Base-by-base conservation (phyloP, 2,888 invertebrate genomes). In the Trisateles emortualis region DNA sequence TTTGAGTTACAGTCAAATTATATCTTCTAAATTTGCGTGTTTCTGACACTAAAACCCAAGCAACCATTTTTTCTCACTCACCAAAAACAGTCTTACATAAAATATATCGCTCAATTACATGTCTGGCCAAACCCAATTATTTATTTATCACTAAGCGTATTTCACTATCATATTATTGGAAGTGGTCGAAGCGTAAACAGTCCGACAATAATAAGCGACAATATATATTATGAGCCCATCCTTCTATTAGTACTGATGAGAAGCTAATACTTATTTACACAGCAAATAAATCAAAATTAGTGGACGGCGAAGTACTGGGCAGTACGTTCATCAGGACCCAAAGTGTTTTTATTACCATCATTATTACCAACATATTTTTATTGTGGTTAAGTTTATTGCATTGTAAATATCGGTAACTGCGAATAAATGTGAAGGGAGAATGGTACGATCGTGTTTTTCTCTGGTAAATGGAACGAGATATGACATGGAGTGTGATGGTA, bases 251-350 rank as follows among this genome's bases (percentile, higher is more conserved):
- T 56, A 44, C 44, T 55, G 64, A 72, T 68, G 68, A 67, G 72
- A 63, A 69, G 55, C 70, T 78, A 75, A 81, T 77, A 73, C 74
- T 62, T 78, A 78, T 78, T 76, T 75, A 83, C 66, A 72, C 58
- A 67, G 63, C 61, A 71, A 73, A 75, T 77, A 76, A 73, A 80
- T 76, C 73, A 76, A 73, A 80, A 77, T 80, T 79, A 73, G 68
- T 58, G 33, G 54, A 39, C 51, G 52, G 59, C 55, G 58, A 73
- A 75, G 59, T 56, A 72, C 56, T 64, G 36, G 60, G 65, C 47
- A 64, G 64, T 69, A 58, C 62, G 63, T 68, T 67, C 68, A 71
- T 76, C 72, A 74, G 73, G 64, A 44, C 46, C 74, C 78, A 75
- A 74, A 73, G 65, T 64, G 60, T 53, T 76, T 78, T 80, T 77